Evolutionary conservation across 2,888 invertebrate genomes (phyloP), one percentile per base, ranked within the genome.

Genomic region (Cheilosia variabilis): DNA sequence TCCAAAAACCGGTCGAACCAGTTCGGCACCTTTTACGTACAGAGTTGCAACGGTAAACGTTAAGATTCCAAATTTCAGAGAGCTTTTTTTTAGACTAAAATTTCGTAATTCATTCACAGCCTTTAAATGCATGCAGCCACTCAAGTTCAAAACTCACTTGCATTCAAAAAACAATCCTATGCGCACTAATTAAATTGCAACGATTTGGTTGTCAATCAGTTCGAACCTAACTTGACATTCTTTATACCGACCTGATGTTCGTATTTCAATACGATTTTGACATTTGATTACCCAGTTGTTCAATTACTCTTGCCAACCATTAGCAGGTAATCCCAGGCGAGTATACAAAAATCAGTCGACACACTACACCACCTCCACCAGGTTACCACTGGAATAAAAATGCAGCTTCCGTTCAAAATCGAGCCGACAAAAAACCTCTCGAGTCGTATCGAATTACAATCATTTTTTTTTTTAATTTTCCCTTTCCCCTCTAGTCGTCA

Each of bases 281-380:
- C 68, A 66, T 79, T 72, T 76, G 86, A 86, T 60, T 86, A 71
- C 80, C 76, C 76, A 58, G 57, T 77, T 72, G 71, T 81, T 77
- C 80, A 81, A 86, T 80, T 72, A 77, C 76, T 81, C 72, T 50
- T 58, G 19, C 62, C 75, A 71, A 43, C 81, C 81, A 86, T 81
- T 86, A 86, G 86, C 76, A 81, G 81, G 81, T 81, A 81, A 86
- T 86, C 76, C 76, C 60, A 81, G 63, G 2, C 45, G 22, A 57
- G 37, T 6, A 50, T 45, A 52, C 50, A 53, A 62, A 43, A 41
- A 10, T 41, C 10, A 72, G 19, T 50, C 43, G 72, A 55, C 71
- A 83, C 66, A 45, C 78, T 65, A 58, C 27, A 63, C 73, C 60
- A 69, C 52, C 55, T 37, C 50, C 45, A 41, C 68, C 43, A 60